A percentile compares a stretch with the other conserved stretches of the same genome.
phyloP scores from a whole-genome alignment of 2,797 vertebrate species.

The Falco rusticolus region DNA sequence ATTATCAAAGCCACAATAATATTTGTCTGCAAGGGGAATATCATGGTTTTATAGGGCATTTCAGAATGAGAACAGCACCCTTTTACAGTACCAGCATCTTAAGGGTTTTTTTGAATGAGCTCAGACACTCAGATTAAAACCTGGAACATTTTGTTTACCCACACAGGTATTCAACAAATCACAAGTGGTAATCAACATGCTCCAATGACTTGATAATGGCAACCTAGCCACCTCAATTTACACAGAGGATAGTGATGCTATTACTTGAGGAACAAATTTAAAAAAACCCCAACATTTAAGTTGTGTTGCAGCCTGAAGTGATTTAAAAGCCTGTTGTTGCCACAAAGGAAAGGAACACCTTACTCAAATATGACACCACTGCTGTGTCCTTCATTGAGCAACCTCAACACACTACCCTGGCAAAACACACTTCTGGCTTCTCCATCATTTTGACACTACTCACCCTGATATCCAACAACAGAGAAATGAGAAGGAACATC shows the following conservation, averaged over 20 bases:
- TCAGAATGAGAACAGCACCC: neutral
- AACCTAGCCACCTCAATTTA: neutral
- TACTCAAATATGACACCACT: neutral
- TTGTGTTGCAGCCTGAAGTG: neutral
- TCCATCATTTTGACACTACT: neutral
- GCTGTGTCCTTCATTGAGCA: neutral
- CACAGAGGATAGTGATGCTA: neutral
- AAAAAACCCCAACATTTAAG: neutral
- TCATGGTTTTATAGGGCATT: neutral
- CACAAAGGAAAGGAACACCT: neutral
- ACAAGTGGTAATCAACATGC: neutral
- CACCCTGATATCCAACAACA: accelerated
- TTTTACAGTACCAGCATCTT: neutral
- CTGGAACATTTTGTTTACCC: neutral
- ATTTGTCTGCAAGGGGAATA: neutral
- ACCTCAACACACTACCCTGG: neutral
- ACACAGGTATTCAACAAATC: neutral
- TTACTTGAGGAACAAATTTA: neutral
- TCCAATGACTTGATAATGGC: neutral
- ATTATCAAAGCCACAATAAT: neutral
- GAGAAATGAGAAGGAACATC: neutral
- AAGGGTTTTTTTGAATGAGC: neutral
- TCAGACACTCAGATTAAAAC: neutral
- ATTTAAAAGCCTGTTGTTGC: neutral
- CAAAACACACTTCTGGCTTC: neutral